Conservation (phyloP, 2,888 invertebrate genomes). For the Sialis lutaria region DNA sequence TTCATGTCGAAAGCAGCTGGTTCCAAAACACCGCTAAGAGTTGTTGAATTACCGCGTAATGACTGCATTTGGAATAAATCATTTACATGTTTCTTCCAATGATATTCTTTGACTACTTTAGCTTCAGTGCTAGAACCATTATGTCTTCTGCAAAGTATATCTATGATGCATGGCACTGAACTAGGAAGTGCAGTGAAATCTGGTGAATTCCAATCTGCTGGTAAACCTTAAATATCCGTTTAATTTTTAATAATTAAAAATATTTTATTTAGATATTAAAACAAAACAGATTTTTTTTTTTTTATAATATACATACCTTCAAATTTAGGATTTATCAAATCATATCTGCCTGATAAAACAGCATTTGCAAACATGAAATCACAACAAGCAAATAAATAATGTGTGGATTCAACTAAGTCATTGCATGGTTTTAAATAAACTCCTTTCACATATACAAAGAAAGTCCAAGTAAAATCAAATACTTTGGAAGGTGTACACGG, state of each 20-base stretch:
- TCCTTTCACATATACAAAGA: conserved; percentile 79
- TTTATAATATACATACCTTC: conserved; percentile 35
- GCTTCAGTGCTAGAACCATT: conserved; percentile 77
- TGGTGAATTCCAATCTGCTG: conserved; percentile 44
- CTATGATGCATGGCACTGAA: conserved; percentile 67
- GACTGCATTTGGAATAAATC: conserved; percentile 58
- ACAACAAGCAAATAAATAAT: conserved; percentile 75
- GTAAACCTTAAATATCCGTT: conserved; percentile 37
- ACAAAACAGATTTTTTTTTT: neutral
- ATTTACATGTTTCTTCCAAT: conserved; percentile 61
- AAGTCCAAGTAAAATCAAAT: conserved; percentile 87
- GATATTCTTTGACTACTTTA: conserved; percentile 77
- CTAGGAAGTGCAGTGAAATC: conserved; percentile 21
- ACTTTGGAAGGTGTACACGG: conserved; percentile 69
- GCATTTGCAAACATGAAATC: conserved; percentile 85
- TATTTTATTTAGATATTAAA: conserved; percentile 2
- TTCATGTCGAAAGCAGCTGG: conserved; percentile 68
- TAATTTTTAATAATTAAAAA: neutral
- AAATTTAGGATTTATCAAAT: conserved; percentile 73
- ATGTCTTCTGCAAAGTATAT: conserved; percentile 61
- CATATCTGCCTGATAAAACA: conserved; percentile 56
- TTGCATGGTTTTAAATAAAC: conserved; percentile 73
- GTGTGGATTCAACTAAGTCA: conserved; percentile 88
- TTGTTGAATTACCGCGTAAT: conserved; percentile 52
- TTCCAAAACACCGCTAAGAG: conserved; percentile 60